These are phyloP conservation scores for Morbakka virulenta DNA, from an alignment of 30 jellyfish, hydroid and myxozoan genomes.

Conservation along the genomic window DNA sequence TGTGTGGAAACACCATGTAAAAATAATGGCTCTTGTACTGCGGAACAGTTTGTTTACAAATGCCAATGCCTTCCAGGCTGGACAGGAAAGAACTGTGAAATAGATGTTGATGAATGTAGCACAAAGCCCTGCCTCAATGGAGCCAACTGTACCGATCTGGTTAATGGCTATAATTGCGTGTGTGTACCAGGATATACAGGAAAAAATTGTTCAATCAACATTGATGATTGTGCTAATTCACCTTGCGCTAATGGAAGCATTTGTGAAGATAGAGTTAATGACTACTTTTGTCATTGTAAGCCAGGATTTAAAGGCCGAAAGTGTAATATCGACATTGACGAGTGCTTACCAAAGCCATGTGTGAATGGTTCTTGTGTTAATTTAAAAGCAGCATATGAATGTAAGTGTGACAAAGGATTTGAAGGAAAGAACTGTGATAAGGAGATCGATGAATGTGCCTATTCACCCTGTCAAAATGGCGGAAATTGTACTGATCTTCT, in stretches of 20 bases:
- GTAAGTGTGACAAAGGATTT: constrained; percentile 50
- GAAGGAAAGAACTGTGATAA: constrained; percentile 62
- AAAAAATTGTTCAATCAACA: constrained; percentile 40
- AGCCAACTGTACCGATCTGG: constrained; percentile 58
- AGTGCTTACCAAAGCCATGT: constrained; percentile 73
- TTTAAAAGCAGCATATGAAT: constrained; percentile 27
- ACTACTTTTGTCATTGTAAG: constrained; percentile 66
- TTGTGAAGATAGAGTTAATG: constrained; percentile 69
- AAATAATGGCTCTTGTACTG: constrained; percentile 79
- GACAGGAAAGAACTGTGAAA: constrained; percentile 79
- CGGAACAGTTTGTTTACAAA: constrained; percentile 60
- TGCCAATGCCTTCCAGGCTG: constrained; percentile 82
- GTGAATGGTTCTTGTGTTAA: constrained; percentile 73
- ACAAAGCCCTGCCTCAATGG: constrained; percentile 59
- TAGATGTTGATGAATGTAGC: constrained; percentile 78
- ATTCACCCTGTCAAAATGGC: constrained; percentile 70
- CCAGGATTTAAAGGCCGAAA: constrained; percentile 76
- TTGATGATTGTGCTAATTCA: constrained; percentile 70
- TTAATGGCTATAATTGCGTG: constrained; percentile 53
- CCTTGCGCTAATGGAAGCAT: constrained; percentile 72
- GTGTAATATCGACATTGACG: constrained; percentile 74
- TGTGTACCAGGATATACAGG: constrained; percentile 70
- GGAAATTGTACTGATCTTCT: constrained; percentile 72
- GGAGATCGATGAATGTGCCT: constrained; percentile 77
- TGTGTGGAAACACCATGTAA: constrained; percentile 77